Conservation (phyloP, 2,888 invertebrate genomes). For the Tuta absoluta region DNA sequence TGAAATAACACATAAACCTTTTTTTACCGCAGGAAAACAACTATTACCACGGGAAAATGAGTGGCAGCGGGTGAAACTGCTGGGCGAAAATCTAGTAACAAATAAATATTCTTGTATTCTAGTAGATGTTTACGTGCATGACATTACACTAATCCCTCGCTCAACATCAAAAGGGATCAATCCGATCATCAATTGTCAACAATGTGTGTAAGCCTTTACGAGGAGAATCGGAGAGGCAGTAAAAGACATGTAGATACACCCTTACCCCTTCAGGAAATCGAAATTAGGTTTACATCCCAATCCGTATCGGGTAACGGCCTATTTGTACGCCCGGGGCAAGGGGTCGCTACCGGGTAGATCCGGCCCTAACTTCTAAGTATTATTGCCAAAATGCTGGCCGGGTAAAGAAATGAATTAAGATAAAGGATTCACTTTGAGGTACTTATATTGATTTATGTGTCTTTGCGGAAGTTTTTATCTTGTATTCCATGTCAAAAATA, state of each 20-base stretch:
- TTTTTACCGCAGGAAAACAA: too few species aligned
- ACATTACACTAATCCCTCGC: constrained; percentile 15
- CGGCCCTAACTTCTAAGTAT: constrained; percentile 46
- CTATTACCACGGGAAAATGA: too few species aligned
- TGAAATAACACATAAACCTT: too few species aligned
- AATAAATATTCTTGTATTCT: too few species aligned
- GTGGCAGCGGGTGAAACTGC: too few species aligned
- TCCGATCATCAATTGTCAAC: constrained; percentile 23
- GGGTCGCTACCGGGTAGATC: constrained; percentile 38
- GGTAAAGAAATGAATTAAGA: constrained; percentile 18
- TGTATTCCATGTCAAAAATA: not conserved
- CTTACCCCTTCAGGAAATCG: constrained; percentile 34
- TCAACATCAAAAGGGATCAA: constrained; percentile 10
- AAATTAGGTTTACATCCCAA: constrained; percentile 26
- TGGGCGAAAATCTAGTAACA: too few species aligned
- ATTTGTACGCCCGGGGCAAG: constrained; percentile 46
- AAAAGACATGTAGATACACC: constrained; percentile 39
- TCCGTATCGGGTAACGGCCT: constrained; percentile 51
- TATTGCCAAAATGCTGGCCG: constrained; percentile 49
- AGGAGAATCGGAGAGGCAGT: constrained; percentile 50
- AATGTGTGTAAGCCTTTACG: constrained; percentile 26
- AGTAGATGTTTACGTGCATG: not conserved
- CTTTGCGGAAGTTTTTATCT: constrained; percentile 1
- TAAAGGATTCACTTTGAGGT: constrained; percentile 24
- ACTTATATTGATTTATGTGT: constrained; percentile 2